These are phyloP conservation scores for Scomber scombrus DNA, from an alignment of 2,113 vertebrate genomes.

Conservation along the genomic window DNA sequence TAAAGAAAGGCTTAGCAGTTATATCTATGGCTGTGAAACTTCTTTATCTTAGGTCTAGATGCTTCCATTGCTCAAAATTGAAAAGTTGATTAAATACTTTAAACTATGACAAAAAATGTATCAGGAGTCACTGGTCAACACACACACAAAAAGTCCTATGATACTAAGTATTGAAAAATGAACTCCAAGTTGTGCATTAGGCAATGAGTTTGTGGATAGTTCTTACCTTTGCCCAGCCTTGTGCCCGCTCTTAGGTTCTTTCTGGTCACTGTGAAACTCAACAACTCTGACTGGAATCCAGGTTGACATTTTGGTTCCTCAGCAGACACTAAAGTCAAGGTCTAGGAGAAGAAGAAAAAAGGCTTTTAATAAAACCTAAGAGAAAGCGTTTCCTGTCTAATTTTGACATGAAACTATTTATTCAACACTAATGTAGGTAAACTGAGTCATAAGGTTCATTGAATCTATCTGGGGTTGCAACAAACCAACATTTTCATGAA, in stretches of 20 bases:
- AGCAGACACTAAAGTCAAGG: constrained; percentile 1
- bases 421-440: no score
- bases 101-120: neutral
- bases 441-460: no score
- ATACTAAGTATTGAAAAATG: neutral
- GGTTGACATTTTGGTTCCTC: constrained; percentile 71
- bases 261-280: constrained; percentile 67
- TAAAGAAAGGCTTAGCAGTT: neutral
- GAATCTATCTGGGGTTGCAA: no score
- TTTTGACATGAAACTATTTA: no score
- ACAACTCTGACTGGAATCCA: constrained; percentile 68
- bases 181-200: neutral
- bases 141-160: no score
- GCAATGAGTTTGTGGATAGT: neutral
- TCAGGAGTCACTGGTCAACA: neutral
- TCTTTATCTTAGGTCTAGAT: neutral
- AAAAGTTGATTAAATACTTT: neutral
- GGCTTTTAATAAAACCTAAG: no score
- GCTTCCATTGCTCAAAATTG: neutral
- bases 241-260: constrained; percentile 25
- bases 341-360: constrained; percentile 39
- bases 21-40: neutral
- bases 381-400: no score
- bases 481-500: no score
- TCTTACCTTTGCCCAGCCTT: constrained; percentile 80